phyloP scores from a whole-genome alignment of 2,113 vertebrate genomes.

The Polypterus senegalus region DNA sequence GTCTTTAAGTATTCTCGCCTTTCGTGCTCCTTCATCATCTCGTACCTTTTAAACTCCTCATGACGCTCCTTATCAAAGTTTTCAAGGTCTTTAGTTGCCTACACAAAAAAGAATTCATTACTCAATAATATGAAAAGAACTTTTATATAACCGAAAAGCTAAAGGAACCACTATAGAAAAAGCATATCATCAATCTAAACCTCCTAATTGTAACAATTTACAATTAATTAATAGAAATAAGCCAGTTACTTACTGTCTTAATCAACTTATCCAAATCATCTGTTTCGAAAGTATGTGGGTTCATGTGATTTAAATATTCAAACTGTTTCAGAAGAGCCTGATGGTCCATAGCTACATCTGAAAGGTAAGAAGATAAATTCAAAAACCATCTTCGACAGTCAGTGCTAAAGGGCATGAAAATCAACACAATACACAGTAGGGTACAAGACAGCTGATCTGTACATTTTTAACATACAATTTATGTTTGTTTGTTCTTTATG shows the following conservation, averaged over 20 bases:
- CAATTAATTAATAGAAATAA: neutral
- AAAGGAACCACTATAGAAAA: no score
- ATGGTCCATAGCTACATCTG: constrained; percentile 71
- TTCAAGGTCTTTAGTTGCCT: constrained; percentile 89
- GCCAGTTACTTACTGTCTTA: constrained; percentile 66
- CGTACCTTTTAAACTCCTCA: constrained; percentile 92
- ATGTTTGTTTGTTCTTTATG: no score
- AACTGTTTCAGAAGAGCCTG: constrained; percentile 88
- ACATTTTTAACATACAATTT: no score
- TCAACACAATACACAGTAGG: no score
- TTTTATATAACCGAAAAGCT: no score
- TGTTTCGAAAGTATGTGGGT: constrained; percentile 89
- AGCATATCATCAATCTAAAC: neutral
- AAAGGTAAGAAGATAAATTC: constrained; percentile 10
- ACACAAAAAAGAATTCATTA: constrained; percentile 8
- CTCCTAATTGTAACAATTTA: neutral
- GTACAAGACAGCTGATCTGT: no score
- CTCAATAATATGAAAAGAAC: no score
- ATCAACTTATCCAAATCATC: constrained; percentile 90
- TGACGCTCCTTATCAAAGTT: constrained; percentile 86
- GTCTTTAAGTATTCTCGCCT: constrained; percentile 81
- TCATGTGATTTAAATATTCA: constrained; percentile 88
- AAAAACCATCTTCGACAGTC: no score
- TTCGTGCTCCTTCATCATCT: constrained; percentile 96
- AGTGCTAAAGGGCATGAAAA: no score